Percentiles rank a stretch among this genome's conserved stretches.
phyloP scores from a whole-genome alignment of 1,140 invertebrate genomes.

The Zaprionus kolodkinae region DNA sequence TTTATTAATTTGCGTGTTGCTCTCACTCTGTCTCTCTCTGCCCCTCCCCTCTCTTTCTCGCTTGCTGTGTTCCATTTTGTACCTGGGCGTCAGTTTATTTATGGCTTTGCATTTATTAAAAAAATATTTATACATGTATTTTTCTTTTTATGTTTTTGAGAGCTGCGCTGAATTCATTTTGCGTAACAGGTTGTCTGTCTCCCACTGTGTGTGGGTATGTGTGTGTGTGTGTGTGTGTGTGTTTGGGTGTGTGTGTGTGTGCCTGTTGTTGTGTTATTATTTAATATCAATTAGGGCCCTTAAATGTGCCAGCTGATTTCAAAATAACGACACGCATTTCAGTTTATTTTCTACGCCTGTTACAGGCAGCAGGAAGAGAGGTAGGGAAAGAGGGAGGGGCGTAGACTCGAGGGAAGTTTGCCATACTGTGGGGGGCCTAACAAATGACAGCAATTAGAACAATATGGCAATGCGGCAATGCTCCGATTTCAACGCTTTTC shows the following conservation, averaged over 20 bases:
- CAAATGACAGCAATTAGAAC: constrained; percentile 80
- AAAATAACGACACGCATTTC: constrained; percentile 80
- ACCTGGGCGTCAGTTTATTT: constrained; percentile 78
- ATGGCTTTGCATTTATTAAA: constrained; percentile 81
- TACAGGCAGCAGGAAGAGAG: neutral
- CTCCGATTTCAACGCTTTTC: constrained; percentile 67
- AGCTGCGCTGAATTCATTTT: constrained; percentile 32
- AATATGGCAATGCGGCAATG: constrained; percentile 71
- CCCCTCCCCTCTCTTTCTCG: neutral
- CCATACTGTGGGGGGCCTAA: constrained; percentile 25
- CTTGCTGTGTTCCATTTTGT: constrained; percentile 31
- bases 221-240: constrained; percentile 16
- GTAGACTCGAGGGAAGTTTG: too few relatives aligned
- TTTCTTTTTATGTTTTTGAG: constrained; percentile 1
- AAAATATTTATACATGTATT: constrained; percentile 42
- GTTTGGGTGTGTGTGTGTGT: constrained; percentile 14
- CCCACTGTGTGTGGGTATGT: constrained; percentile 23
- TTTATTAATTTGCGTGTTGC: constrained; percentile 64
- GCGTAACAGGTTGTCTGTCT: constrained; percentile 66
- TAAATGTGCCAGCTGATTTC: constrained; percentile 70
- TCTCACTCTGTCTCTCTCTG: neutral
- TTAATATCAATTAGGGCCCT: constrained; percentile 75
- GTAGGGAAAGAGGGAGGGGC: neutral
- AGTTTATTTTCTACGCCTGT: constrained; percentile 43
- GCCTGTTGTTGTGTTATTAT: constrained; percentile 58